Evolutionary conservation across 2,888 invertebrate species (phyloP).

Genomic region (Lordiphosa fenestrarum): DNA sequence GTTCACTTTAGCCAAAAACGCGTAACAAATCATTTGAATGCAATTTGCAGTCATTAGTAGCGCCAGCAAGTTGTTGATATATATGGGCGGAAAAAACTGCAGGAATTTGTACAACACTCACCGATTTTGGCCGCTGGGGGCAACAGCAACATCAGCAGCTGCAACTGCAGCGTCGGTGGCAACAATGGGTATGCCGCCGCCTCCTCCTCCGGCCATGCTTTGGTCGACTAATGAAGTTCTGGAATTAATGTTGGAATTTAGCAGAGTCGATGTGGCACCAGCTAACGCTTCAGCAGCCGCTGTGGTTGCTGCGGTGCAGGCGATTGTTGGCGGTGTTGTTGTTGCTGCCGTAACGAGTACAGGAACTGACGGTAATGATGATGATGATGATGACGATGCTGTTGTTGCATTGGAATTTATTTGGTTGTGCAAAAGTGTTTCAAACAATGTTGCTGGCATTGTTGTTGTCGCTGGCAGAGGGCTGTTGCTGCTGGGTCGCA

Average conservation of each 20-base stretch:
- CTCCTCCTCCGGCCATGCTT: constrained; percentile 18
- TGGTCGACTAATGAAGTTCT: constrained; percentile 70
- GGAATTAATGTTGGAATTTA: constrained; percentile 72
- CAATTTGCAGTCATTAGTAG: constrained; percentile 51
- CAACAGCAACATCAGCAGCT: constrained; percentile 14
- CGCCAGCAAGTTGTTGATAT: constrained; percentile 28
- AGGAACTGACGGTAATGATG: constrained; percentile 13
- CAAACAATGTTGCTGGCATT: constrained; percentile 72
- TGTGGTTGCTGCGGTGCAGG: constrained; percentile 26
- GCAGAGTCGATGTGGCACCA: constrained; percentile 44
- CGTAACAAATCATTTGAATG: constrained; percentile 44
- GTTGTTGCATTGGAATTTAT: constrained; percentile 75
- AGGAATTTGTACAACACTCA: constrained; percentile 27
- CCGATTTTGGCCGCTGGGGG: constrained; percentile 26
- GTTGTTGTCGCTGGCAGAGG: constrained; percentile 26
- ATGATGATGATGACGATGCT: constrained; percentile 34
- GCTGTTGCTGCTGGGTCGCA: constrained; percentile 43
- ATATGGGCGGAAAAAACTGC: constrained; percentile 18
- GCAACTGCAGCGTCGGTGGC: constrained; percentile 12
- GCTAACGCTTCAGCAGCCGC: constrained; percentile 31
- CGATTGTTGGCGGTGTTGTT: constrained; percentile 37
- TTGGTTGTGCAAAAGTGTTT: constrained; percentile 76
- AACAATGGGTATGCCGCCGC: constrained; percentile 5
- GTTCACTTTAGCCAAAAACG: neutral
- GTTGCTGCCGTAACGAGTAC: constrained; percentile 27